Evolutionary conservation across 2,797 vertebrate species (phyloP).

Genomic region (Clarias platycephalus): DNA sequence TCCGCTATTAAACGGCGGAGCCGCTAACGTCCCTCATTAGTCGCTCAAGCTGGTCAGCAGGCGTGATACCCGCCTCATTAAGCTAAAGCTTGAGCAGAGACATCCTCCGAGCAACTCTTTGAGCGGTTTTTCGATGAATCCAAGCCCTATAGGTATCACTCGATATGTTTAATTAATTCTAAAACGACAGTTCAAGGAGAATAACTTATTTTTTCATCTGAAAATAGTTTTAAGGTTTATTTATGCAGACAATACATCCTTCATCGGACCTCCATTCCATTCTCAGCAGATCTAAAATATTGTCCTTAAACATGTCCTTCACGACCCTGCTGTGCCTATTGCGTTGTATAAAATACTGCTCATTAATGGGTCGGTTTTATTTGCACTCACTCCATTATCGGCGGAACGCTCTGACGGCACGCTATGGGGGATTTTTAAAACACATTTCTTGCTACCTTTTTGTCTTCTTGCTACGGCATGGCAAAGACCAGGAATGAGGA

Average conservation of each 20-base stretch:
- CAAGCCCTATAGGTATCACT: constrained; percentile 54
- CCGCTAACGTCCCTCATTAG: constrained; percentile 70
- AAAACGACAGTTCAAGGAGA: constrained; percentile 58
- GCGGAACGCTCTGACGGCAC: not conserved
- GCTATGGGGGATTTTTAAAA: not conserved
- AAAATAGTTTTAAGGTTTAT: constrained; percentile 52
- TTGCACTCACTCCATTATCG: not conserved
- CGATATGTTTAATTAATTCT: constrained; percentile 55
- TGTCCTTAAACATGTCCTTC: constrained; percentile 41
- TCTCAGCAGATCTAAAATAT: constrained; percentile 26
- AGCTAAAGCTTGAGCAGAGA: constrained; percentile 60
- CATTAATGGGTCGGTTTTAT: not conserved
- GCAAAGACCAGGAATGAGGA: not conserved
- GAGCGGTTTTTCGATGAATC: constrained; percentile 53
- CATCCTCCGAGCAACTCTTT: constrained; percentile 66
- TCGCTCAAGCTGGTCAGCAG: constrained; percentile 60
- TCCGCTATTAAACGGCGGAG: constrained; percentile 61
- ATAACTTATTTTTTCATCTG: constrained; percentile 63
- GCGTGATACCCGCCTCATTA: constrained; percentile 72
- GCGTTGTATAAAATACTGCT: constrained; percentile 29
- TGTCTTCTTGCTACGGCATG: not conserved
- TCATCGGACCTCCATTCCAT: constrained; percentile 18
- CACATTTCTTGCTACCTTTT: not conserved
- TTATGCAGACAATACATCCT: constrained; percentile 58
- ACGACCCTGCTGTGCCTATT: constrained; percentile 40